Percentiles rank a stretch among this genome's conserved stretches.
These are phyloP conservation scores for Percina caprodes DNA, from an alignment of 2,113 vertebrate genomes.

Conservation along the genomic window DNA sequence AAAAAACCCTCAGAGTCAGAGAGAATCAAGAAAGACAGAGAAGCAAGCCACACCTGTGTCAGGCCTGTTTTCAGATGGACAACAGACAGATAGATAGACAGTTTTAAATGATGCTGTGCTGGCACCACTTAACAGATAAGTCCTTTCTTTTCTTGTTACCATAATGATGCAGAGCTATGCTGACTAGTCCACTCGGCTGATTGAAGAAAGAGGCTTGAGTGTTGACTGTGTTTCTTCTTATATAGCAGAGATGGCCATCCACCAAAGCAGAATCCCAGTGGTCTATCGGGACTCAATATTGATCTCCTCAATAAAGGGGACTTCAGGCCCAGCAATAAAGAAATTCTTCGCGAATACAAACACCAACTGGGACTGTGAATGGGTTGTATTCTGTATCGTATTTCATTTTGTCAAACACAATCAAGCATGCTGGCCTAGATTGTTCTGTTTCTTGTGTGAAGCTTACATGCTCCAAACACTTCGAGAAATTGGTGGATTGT, in stretches of 20 bases:
- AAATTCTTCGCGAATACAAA: constrained; percentile 40
- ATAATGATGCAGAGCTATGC: constrained; percentile 72
- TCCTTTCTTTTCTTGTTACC: constrained; percentile 58
- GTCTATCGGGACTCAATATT: constrained; percentile 63
- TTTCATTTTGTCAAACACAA: constrained; percentile 62
- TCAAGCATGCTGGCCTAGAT: constrained; percentile 47
- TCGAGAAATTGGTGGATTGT: not conserved
- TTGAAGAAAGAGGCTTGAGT: constrained; percentile 60
- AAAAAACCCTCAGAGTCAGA: constrained; percentile 34
- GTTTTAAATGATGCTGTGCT: constrained; percentile 53
- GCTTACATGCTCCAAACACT: constrained; percentile 6
- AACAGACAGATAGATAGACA: constrained; percentile 25
- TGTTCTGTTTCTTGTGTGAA: constrained; percentile 4
- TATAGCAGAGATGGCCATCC: constrained; percentile 59
- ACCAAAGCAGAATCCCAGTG: constrained; percentile 58
- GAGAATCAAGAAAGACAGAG: constrained; percentile 56
- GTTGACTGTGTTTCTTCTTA: constrained; percentile 64
- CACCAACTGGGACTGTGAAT: constrained; percentile 45
- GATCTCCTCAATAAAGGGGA: constrained; percentile 47
- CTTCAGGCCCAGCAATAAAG: constrained; percentile 53
- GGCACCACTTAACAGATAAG: constrained; percentile 53
- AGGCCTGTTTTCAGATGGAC: constrained; percentile 56
- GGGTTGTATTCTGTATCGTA: constrained; percentile 40
- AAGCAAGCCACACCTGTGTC: constrained; percentile 75
- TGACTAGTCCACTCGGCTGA: constrained; percentile 75